These are phyloP conservation scores for Neuroscelio doddi DNA, from an alignment of 2,888 invertebrate genomes.

Conservation along the genomic window DNA sequence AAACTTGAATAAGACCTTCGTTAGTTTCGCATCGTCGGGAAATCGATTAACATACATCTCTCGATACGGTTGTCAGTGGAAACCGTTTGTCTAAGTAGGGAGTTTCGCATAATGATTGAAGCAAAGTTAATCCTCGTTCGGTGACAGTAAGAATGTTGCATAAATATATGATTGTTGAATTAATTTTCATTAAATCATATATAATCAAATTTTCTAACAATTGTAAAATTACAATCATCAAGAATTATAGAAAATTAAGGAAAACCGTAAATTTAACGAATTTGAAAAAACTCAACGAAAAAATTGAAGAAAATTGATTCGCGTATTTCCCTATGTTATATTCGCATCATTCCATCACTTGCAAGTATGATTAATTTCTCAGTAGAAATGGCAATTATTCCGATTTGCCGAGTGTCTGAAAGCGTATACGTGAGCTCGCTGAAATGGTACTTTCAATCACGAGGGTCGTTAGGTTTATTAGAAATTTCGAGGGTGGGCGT, in stretches of 20 bases:
- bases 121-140: too few relatives aligned
- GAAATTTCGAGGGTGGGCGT: constrained; percentile 63
- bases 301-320: too few relatives aligned
- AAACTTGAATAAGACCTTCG: constrained; percentile 14
- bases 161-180: too few relatives aligned
- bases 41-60: constrained; percentile 44
- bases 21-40: constrained; percentile 46
- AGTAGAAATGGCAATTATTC: constrained; percentile 61
- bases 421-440: constrained; percentile 60
- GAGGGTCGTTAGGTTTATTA: constrained; percentile 70
- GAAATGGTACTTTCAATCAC: constrained; percentile 71
- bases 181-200: too few relatives aligned
- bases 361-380: constrained; percentile 32
- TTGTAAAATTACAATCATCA: too few relatives aligned
- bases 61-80: constrained; percentile 35
- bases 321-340: too few relatives aligned
- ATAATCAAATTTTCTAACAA: too few relatives aligned
- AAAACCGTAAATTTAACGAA: too few relatives aligned
- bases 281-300: too few relatives aligned
- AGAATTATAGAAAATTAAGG: too few relatives aligned
- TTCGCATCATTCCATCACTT: neutral
- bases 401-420: constrained; percentile 67
- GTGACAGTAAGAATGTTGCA: too few relatives aligned
- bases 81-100: constrained; percentile 27
- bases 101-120: too few relatives aligned